phyloP scores from a whole-genome alignment of 2,888 invertebrate species.

The Megamerina dolium region DNA sequence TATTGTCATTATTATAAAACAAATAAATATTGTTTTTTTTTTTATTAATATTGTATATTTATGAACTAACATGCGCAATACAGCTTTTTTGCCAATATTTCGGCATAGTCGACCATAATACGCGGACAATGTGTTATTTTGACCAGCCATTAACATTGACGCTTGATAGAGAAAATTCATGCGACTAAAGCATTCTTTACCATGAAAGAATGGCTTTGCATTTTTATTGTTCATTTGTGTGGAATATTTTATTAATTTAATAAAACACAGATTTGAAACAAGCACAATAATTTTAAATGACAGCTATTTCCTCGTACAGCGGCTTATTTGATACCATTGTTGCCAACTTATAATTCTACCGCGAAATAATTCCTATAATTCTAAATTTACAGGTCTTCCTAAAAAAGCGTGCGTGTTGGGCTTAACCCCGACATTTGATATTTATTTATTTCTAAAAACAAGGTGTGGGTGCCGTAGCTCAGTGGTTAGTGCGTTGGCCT shows the following conservation, averaged over 20 bases:
- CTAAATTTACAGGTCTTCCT: no score
- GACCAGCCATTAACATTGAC: slow-evolving; percentile 40
- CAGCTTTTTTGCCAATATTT: slow-evolving; percentile 42
- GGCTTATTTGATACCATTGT: no score
- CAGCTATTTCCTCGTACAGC: no score
- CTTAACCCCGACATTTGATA: no score
- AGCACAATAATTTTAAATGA: no score
- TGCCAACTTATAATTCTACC: not conserved
- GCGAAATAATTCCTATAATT: no score
- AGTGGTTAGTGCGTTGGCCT: no score
- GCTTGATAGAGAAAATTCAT: slow-evolving; percentile 49
- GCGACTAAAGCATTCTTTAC: slow-evolving; percentile 35
- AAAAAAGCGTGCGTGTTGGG: no score
- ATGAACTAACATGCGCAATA: slow-evolving; percentile 40
- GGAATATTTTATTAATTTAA: no score
- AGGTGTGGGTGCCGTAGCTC: no score
- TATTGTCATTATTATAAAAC: not conserved
- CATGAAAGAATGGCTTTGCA: slow-evolving; percentile 21
- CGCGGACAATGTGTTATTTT: slow-evolving; percentile 35
- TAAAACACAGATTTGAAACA: no score
- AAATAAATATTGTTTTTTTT: not conserved
- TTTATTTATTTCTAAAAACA: no score
- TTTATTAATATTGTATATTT: not conserved
- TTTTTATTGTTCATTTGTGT: slow-evolving; percentile 3
- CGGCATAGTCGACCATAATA: slow-evolving; percentile 45